Evolutionary conservation across 53 echinoderm and acorn worm genomes (phyloP), one percentile per base, ranked within the genome.

Genomic region (Paracentrotus lividus): DNA sequence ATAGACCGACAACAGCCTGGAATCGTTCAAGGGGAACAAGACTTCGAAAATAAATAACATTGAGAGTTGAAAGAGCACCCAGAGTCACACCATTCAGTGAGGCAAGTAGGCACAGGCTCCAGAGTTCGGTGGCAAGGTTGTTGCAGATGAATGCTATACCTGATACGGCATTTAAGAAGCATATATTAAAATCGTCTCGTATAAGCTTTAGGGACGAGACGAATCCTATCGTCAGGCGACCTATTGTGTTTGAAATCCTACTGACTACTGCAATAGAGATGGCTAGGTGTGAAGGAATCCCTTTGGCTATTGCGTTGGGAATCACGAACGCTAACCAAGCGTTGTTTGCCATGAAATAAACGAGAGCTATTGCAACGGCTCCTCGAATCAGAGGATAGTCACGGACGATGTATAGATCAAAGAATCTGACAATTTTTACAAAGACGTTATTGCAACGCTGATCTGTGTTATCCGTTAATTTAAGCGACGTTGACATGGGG

Each of bases 81-180:
- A 66, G 7, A 31, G 9, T 29, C 29, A 66, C 7, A 3, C 67
- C 67, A 27, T 27, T 66, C 3, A 66, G 7, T 9, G 67, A 27
- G 6, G 20, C 67, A 4, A 66, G 33, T 5, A 66, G 3, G 67
- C 14, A 66, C 3, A 66, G 67, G 8, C 29, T 31, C 67, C 67
- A 20, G 8, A 66, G 33, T 2, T 27, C 67, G 3, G 67, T 27
- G 26, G 67, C 67, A 7, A 10, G 1, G 31, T 3, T 14, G 14
- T 66, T 66, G 67, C 67, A 31, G 67, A 66, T 66, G 67, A 66
- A 66, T 7, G 67, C 67, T 10, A 66, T 31, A 14, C 67, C 67
- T 66, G 67, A 66, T 31, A 32, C 67, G 3, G 7, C 67, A 32
- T 27, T 31, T 27, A 66, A 31, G 31, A 32, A 4, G 67, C 67